Evolutionary conservation across 2,797 vertebrate species (phyloP).

Genomic region (Lutjanus argentimaculatus): DNA sequence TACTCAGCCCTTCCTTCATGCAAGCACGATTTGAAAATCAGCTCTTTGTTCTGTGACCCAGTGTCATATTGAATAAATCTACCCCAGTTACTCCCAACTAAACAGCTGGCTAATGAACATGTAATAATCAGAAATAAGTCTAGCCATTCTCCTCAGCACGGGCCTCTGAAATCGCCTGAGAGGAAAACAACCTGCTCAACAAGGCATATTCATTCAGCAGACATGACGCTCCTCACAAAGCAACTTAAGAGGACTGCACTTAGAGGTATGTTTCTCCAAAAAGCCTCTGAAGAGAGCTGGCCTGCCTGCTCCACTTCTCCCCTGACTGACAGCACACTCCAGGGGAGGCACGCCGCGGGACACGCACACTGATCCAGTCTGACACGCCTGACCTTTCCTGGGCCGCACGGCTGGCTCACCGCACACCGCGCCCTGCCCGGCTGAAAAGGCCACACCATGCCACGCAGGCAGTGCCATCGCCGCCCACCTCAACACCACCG

Average conservation of each 20-base stretch:
- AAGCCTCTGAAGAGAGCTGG: constrained; percentile 51
- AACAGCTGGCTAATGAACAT: constrained; percentile 43
- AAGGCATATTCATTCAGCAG: constrained; percentile 47
- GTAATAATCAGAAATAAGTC: constrained; percentile 41
- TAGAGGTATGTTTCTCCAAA: constrained; percentile 70
- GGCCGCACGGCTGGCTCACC: constrained; percentile 63
- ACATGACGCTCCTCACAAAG: constrained; percentile 55
- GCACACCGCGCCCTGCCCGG: constrained; percentile 41
- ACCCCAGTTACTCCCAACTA: constrained; percentile 22
- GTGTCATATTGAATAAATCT: constrained; percentile 43
- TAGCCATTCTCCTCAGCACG: constrained; percentile 14
- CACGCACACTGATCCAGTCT: constrained; percentile 80
- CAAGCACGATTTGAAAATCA: constrained; percentile 37
- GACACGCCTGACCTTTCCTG: constrained; percentile 86
- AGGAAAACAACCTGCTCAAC: constrained; percentile 57
- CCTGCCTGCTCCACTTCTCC: constrained; percentile 67
- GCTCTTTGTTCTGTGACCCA: constrained; percentile 27
- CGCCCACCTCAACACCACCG: constrained; percentile 35
- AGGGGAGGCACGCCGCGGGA: constrained; percentile 67
- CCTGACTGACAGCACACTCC: constrained; percentile 79
- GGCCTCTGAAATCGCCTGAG: constrained; percentile 34
- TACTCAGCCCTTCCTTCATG: constrained; percentile 18
- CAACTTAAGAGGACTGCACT: constrained; percentile 70
- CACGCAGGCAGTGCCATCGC: constrained; percentile 54
- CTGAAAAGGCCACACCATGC: constrained; percentile 82